Evolutionary conservation across 2,797 vertebrate genomes (phyloP), one percentile per base, ranked within the genome.

Genomic region (Onychomys torridus): DNA sequence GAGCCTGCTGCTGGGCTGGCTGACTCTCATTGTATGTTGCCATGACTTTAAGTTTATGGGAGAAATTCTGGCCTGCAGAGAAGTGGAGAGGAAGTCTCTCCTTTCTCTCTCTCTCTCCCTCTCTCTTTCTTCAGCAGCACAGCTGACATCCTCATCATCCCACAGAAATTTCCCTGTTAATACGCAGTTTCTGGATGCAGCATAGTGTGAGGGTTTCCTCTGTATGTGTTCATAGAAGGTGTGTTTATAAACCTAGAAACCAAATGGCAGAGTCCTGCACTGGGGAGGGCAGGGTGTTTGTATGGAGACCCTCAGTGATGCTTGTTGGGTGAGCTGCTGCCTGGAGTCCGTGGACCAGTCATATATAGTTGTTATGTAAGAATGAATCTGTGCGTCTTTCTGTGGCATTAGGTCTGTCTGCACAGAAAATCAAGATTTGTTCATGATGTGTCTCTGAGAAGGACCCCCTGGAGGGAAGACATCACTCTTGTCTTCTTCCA

Each of bases 101-200:
- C 17, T 29, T 25, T 5, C 29, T n/a, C 4, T 12, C 2, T 12
- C 16, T 2, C 76, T 17, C 14, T n/a, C 2, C 32, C 43, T 32
- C 23, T 14, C 12, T 49, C 75, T 96, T 94, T 91, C 94, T 94
- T 93, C 95, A 88, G 40, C 32, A 63, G 93, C 46, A 85, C 97
- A 95, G 97, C 96, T 97, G 95, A 95, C 95, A 97, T 96, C 82
- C 88, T 67, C 96, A 96, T 97, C 2, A 37, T n/a, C 40, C 65
- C 0, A 0, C 2, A 40, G 91, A 94, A n/a, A 43, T 55, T 3
- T 19, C 32, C 14, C 32, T 25, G 37, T 88, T 91, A 46, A 43
- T 92, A 90, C 27, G 37, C 55, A 21, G 52, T 63, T 67, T 91
- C 2, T 23, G 89, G 94, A 73, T 63, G 55, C 40, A 17, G 67